These are phyloP conservation scores for Mirounga angustirostris DNA, from an alignment of 2,113 vertebrate species.

Conservation along the genomic window DNA sequence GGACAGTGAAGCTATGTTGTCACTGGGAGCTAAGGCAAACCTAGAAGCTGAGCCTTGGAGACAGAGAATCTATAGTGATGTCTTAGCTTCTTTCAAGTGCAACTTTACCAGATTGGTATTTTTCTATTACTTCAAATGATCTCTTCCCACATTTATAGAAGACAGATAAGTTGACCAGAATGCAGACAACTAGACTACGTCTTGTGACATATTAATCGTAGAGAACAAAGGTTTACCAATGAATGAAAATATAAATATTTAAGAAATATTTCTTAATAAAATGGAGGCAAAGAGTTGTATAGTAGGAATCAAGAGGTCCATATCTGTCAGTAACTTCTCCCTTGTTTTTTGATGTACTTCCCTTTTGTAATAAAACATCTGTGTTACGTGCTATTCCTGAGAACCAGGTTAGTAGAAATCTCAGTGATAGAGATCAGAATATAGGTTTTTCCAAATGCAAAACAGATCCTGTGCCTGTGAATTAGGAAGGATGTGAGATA, in stretches of 20 bases:
- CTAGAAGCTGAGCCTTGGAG: background rate
- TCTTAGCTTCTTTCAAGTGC: background rate
- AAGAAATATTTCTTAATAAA: conserved; percentile 32
- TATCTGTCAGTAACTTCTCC: background rate
- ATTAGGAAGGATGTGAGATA: background rate
- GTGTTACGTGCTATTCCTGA: background rate
- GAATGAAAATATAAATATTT: background rate
- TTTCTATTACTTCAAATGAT: background rate
- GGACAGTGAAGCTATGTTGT: background rate
- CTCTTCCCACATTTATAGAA: background rate
- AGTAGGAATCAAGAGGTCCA: background rate
- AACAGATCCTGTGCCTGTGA: background rate
- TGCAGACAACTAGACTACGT: too few relatives aligned
- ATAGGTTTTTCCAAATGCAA: background rate
- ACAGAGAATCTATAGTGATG: too few relatives aligned
- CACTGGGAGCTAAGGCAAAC: background rate
- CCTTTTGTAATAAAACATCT: background rate
- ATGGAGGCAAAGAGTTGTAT: background rate
- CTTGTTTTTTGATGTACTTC: background rate
- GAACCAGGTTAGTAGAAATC: background rate
- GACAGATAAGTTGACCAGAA: background rate
- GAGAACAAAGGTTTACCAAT: background rate
- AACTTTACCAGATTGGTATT: background rate
- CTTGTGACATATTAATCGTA: background rate
- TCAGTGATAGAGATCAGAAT: background rate